Conservation (phyloP, 2,888 invertebrate species). For the Iphiclides podalirius region DNA sequence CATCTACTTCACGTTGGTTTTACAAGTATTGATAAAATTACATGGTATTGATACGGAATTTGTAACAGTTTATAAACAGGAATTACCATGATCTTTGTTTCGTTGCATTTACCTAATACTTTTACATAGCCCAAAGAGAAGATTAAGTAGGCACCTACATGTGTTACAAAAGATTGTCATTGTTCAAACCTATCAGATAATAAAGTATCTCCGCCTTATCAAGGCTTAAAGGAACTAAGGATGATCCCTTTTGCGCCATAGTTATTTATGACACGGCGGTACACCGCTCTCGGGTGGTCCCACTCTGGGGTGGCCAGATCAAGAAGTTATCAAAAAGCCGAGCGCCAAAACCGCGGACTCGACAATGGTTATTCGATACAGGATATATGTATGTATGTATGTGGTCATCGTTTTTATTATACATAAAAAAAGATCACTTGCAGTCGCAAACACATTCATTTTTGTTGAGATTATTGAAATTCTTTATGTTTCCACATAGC, state of each 20-base stretch:
- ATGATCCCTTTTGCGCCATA: constrained; percentile 67
- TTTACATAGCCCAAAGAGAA: constrained; percentile 2
- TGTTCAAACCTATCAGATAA: constrained; percentile 37
- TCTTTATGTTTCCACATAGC: too few relatives aligned
- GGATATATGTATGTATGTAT: too few relatives aligned
- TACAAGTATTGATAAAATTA: constrained; percentile 48
- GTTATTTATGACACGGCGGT: constrained; percentile 64
- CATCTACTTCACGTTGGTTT: constrained; percentile 58
- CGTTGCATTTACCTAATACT: neutral
- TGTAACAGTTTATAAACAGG: constrained; percentile 29
- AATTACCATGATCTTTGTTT: neutral
- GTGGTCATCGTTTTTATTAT: constrained; percentile 21
- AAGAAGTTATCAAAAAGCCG: constrained; percentile 57
- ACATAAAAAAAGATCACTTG: neutral
- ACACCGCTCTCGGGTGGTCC: constrained; percentile 63
- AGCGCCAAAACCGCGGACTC: constrained; percentile 47
- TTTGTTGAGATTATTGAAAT: too few relatives aligned
- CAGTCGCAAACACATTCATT: neutral
- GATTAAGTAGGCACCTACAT: constrained; percentile 6
- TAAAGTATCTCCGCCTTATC: constrained; percentile 51
- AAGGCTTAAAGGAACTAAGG: constrained; percentile 49
- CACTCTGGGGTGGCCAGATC: constrained; percentile 47
- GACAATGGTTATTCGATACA: constrained; percentile 47
- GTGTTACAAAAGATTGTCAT: constrained; percentile 37
- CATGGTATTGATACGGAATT: constrained; percentile 22